Conservation (phyloP, 2,888 invertebrate species). For the Acanthosoma haemorrhoidale region DNA sequence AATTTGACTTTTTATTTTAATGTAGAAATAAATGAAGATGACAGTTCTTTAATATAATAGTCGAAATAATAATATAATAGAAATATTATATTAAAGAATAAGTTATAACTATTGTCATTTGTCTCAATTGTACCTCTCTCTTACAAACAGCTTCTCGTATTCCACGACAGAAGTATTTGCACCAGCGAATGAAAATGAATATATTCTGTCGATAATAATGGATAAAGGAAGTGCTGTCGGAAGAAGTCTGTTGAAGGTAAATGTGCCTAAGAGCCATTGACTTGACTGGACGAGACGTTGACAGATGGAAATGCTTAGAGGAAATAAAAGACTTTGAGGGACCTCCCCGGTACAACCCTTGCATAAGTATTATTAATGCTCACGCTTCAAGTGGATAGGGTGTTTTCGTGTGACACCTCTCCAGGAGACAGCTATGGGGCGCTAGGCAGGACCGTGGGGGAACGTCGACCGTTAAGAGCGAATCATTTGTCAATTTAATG, state of each 20-base stretch:
- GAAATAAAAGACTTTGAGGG: background rate
- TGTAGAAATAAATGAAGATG: too few relatives aligned
- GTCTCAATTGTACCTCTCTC: too few relatives aligned
- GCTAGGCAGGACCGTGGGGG: too few relatives aligned
- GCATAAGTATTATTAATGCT: conserved; percentile 24
- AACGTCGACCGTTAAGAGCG: background rate
- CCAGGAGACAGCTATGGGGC: too few relatives aligned
- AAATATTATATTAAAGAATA: too few relatives aligned
- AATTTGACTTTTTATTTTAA: too few relatives aligned
- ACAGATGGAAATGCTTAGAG: conserved; percentile 16
- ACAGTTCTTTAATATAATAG: too few relatives aligned
- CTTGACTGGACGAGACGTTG: conserved; percentile 25
- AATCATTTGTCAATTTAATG: conserved; percentile 30
- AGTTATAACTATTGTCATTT: too few relatives aligned
- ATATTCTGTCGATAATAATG: background rate
- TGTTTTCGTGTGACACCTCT: conserved; percentile 7
- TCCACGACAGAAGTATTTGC: background rate
- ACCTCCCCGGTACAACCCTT: background rate
- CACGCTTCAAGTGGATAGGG: background rate
- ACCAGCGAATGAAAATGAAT: background rate
- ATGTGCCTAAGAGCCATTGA: background rate
- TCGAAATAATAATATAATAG: too few relatives aligned
- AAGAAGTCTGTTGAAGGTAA: background rate
- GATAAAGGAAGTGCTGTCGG: background rate
- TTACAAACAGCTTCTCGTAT: too few relatives aligned